Base-by-base conservation (phyloP, 2,113 vertebrate species). In the Tupaia tana region DNA sequence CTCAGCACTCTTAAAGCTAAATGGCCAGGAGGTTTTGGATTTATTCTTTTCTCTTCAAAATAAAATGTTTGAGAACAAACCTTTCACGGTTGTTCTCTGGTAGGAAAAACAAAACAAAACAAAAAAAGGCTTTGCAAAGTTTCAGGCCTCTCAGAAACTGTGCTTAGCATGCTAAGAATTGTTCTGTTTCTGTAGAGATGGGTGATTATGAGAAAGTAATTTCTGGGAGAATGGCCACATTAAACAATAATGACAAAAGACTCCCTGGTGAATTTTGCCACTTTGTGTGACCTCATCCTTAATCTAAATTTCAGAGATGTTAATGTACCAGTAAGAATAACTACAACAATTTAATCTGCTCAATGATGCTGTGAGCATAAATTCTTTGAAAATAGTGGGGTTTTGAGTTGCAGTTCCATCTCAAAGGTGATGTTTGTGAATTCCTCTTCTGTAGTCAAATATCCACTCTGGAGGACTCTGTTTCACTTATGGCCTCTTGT, bases 91-190 rank as follows among this genome's bases (percentile, higher is more conserved):
- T 81, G 59, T 77, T 20, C 12, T 88, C 52, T 52, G 56, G 31
- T 43, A 43, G 43, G 43, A 43, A 43, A 43, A 43, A 43, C 3
- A 43, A 43, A n/a, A n/a, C n/a, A 80, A 66, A 61, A 43, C 22
- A 29, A 64, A 89, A n/a, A 29, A 9, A 74, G 56, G 27, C 43
- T 70, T 86, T 59, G 12, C 73, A 59, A 90, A 34, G 19, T 66
- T 85, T 92, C 70, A 34, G 77, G 56, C 58, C 93, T 90, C 70
- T 89, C 67, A 86, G 89, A 81, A 97, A 94, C 34, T 24, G 58
- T 1, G 7, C 16, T 64, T 58, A 43, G 19, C 77, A 6, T 20
- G 69, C 67, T 92, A 34, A 85, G 64, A 89, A 25, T 18, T 6
- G 11, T 31, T 74, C 18, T 89, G 74, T 59, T 92, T 69, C 89